phyloP scores from a whole-genome alignment of 1,140 invertebrate species.

The Zaprionus africanus region DNA sequence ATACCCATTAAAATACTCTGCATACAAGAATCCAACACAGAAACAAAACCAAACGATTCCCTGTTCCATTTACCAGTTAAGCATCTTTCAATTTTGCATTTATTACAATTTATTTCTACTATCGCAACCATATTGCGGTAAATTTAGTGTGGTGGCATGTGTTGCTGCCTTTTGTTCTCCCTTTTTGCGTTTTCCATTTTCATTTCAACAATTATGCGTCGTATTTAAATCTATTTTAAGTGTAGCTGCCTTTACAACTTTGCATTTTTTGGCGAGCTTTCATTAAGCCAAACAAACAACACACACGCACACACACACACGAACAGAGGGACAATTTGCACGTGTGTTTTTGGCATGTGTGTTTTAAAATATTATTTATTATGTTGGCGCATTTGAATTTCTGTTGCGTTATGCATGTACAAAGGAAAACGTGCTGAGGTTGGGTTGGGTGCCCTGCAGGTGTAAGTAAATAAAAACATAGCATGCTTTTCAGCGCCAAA shows the following conservation, averaged over 20 bases:
- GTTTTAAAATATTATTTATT: conserved; percentile 64
- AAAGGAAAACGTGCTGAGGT: not conserved
- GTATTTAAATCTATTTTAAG: conserved; percentile 2
- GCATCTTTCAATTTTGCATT: conserved; percentile 30
- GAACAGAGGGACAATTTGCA: not conserved
- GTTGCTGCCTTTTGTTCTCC: not conserved
- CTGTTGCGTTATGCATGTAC: conserved; percentile 24
- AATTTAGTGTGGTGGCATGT: not conserved
- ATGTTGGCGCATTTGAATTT: conserved; percentile 49
- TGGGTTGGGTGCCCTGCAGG: not conserved
- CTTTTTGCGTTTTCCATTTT: not conserved
- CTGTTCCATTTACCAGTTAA: not conserved
- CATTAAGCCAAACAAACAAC: conserved; percentile 10
- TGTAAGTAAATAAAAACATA: conserved; percentile 15
- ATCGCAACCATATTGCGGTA: not conserved
- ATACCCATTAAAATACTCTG: not conserved
- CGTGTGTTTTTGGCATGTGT: conserved; percentile 31
- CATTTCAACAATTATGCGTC: not conserved
- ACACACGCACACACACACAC: not conserved
- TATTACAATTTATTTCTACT: conserved; percentile 1
- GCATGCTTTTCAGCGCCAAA: conserved; percentile 35
- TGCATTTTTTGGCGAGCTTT: conserved; percentile 43
- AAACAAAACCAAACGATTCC: not conserved
- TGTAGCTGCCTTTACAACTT: conserved; percentile 31
- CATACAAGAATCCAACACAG: not conserved